These are phyloP conservation scores for Babylonia areolata DNA, from an alignment of 1,140 invertebrate species.

Conservation along the genomic window DNA sequence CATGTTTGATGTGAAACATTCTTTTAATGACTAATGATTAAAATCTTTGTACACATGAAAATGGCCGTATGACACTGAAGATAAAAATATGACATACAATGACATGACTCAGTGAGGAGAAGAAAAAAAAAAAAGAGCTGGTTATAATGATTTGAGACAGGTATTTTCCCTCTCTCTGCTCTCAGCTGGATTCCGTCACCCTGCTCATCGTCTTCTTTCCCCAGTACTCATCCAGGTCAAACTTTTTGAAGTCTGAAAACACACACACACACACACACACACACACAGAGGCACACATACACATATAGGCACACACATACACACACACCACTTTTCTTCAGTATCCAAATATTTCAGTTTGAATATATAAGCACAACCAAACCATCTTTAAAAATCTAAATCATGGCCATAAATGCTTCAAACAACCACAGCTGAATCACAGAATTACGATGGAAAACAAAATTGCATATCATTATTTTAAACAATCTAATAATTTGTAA, in stretches of 20 bases:
- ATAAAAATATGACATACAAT: neutral
- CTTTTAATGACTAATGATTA: neutral
- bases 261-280: neutral
- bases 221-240: conserved; percentile 60
- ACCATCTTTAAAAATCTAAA: too few species aligned
- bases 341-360: too few species aligned
- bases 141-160: neutral
- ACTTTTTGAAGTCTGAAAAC: conserved; percentile 60
- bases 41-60: neutral
- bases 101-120: neutral
- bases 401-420: too few species aligned
- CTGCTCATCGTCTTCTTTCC: conserved; percentile 46
- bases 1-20: neutral
- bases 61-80: neutral
- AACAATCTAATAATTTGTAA: too few species aligned
- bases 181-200: conserved; percentile 41
- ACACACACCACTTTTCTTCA: too few species aligned
- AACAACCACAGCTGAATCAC: too few species aligned
- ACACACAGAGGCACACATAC: too few species aligned
- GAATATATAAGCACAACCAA: too few species aligned
- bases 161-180: neutral
- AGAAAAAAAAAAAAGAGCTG: too few species aligned
- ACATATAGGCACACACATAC: too few species aligned
- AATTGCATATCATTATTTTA: too few species aligned
- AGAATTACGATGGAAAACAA: too few species aligned